phyloP scores from a whole-genome alignment of 2,113 vertebrate genomes.

The Rattus rattus region DNA sequence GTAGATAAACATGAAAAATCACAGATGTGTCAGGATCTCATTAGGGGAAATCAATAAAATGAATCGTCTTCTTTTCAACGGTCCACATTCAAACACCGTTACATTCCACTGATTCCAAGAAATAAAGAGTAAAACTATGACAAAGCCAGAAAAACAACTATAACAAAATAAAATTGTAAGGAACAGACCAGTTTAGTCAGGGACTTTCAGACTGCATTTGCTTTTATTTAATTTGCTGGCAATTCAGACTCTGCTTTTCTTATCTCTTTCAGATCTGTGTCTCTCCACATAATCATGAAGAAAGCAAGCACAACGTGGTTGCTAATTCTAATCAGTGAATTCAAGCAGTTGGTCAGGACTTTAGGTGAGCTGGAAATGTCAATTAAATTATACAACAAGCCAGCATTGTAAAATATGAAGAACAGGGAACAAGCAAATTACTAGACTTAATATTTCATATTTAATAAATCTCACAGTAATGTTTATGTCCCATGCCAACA shows the following conservation, averaged over 20 bases:
- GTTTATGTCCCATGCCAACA: background rate
- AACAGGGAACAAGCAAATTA: background rate
- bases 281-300: background rate
- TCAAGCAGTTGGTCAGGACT: background rate
- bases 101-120: background rate
- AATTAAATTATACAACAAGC: background rate
- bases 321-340: slow-evolving; percentile 28
- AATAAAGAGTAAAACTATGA: background rate
- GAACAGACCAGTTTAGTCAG: background rate
- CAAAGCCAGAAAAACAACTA: background rate
- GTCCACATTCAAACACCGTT: background rate
- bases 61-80: background rate
- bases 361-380: background rate
- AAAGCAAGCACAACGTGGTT: background rate
- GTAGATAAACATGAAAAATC: background rate
- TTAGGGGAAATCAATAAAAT: background rate
- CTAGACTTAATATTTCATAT: background rate
- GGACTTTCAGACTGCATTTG: background rate
- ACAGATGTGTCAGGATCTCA: background rate
- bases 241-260: background rate
- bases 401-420: background rate
- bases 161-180: slow-evolving; percentile 1
- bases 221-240: background rate
- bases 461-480: background rate
- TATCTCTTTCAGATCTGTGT: background rate